Percentiles rank a stretch among this genome's conserved stretches.
Conservation (phyloP, 2,888 invertebrate genomes). For the Syrphus vitripennis region DNA sequence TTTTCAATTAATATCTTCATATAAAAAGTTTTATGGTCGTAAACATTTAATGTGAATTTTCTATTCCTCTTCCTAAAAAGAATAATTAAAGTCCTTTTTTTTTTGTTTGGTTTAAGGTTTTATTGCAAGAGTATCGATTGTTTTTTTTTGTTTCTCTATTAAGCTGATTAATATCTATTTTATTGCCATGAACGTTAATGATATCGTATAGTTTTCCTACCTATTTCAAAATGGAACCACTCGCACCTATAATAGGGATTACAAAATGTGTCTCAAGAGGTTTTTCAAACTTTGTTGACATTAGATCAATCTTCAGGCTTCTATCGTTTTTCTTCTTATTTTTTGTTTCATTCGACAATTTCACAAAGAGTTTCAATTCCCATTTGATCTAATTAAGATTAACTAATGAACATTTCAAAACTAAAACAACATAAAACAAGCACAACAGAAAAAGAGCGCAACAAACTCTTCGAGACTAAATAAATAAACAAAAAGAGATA, state of each 20-base stretch:
- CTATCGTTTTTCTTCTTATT: not conserved
- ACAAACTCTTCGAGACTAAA: not conserved
- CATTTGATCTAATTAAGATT: constrained; percentile 18
- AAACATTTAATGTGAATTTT: constrained; percentile 4
- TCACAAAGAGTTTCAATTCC: not conserved
- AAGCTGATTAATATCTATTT: not conserved
- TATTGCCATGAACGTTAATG: not conserved
- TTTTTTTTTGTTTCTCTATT: not conserved
- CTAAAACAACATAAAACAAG: not conserved
- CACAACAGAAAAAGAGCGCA: not conserved
- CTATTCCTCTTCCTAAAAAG: not conserved
- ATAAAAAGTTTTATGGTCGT: constrained; percentile 5
- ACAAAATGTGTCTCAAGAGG: not conserved
- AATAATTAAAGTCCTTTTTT: not conserved
- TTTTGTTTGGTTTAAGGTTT: not conserved
- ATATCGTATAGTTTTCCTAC: not conserved
- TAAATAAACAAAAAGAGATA: not conserved
- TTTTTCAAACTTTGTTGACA: not conserved
- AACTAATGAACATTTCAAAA: not conserved
- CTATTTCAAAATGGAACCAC: not conserved
- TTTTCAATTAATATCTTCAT: constrained; percentile 4
- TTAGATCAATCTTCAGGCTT: not conserved
- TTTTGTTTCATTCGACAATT: not conserved
- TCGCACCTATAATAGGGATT: not conserved
- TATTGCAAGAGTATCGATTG: not conserved